Evolutionary conservation across 2,113 vertebrate genomes (phyloP), one percentile per base, ranked within the genome.

Genomic region (Pelvicachromis taeniatus): DNA sequence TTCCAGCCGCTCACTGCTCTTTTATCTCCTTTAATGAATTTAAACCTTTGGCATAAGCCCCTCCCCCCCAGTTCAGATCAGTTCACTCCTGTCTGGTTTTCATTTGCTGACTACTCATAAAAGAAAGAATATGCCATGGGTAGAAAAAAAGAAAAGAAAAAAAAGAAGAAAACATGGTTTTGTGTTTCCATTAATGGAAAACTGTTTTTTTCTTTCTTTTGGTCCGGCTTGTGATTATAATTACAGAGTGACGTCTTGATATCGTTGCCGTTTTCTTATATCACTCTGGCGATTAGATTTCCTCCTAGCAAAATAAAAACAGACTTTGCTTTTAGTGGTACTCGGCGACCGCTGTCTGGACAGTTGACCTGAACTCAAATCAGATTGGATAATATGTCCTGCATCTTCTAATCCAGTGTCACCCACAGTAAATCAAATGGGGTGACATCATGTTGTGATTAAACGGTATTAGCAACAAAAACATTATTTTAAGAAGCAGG

Each of bases 71-170:
- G 89, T 86, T 89, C 80, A 78, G 68, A 48, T 83, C 87, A 88
- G 53, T 73, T 84, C 59, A 88, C 65, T 84, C 81, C 82, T 90
- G 63, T 87, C 93, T 95, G 92, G 88, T 94, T 91, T 85, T 95
- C 87, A 90, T 63, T 88, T 87, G 31, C 85, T 90, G 87, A 91
- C 80, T 58, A 19, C 55, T 88, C 84, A 87, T 91, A 75, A 93
- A 94, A 93, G 84, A 45, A 82, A 63, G 78, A 85, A 79, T 73
- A 65, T 68, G 54, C 82, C 61, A 59, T 70, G 40, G 33, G 21
- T 81, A 61, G 91, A 65, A 58, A 61, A 70, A 84, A 91, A n/a
- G n/a, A n/a, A n/a, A n/a, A n/a, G n/a, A n/a, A 59, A 70, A 92
- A 65, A 55, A 42, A 73, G 85, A 92, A 73, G 33, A 89, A 92